Conservation (phyloP, 2,113 vertebrate species). For the Rhynchomys soricoides region DNA sequence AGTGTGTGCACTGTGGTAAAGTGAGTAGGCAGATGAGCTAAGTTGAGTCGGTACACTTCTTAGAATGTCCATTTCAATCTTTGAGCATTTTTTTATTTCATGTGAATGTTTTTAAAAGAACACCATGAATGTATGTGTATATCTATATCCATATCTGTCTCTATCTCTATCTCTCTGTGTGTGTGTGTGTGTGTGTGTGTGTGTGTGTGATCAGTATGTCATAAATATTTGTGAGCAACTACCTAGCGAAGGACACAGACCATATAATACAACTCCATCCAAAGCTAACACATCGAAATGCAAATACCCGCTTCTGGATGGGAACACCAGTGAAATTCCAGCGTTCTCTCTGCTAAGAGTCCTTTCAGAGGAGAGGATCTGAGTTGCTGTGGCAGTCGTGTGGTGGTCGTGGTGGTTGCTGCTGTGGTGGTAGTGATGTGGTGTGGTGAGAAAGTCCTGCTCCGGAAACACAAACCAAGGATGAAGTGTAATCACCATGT, state of each 20-base stretch:
- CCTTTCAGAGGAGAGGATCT: background rate
- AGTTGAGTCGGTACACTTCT: background rate
- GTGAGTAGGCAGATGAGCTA: background rate
- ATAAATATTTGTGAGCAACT: constrained; percentile 2
- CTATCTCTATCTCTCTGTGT: no score
- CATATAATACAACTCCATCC: background rate
- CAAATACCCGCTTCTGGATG: background rate
- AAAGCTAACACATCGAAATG: background rate
- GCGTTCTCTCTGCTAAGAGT: background rate
- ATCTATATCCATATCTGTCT: no score
- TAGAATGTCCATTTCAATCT: background rate
- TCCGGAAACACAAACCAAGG: background rate
- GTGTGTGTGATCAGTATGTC: background rate
- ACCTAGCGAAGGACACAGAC: background rate
- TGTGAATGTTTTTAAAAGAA: background rate
- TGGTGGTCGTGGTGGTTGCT: background rate
- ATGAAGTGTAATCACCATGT: background rate
- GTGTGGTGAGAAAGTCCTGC: background rate
- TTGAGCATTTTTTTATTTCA: background rate
- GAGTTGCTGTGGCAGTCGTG: background rate
- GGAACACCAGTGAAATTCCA: background rate
- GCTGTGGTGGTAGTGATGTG: no score
- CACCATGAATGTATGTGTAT: background rate
- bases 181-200: no score
- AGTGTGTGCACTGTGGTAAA: background rate